Base-by-base conservation (phyloP, 1,140 invertebrate species). In the Elymnias hypermnestra region DNA sequence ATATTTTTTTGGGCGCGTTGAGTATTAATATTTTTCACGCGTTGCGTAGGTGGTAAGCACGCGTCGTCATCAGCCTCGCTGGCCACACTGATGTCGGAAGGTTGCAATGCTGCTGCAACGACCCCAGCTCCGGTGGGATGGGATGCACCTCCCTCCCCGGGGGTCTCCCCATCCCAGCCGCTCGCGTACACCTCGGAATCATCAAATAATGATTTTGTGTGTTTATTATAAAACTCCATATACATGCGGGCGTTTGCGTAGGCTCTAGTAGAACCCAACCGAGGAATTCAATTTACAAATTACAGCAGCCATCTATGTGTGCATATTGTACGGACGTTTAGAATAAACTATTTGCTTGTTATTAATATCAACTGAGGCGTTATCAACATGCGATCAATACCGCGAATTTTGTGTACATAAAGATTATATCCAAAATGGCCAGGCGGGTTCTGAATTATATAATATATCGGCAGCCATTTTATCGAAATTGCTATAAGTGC, bases 161-260 rank as follows among this genome's bases (percentile, higher is more conserved):
- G 49, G 48, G 57, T n/a, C 35, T 10, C 41, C 74, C 62, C 72
- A 75, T 65, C 60, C 78, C 74, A 64, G 73, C 72, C 65, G 69
- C 60, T 65, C 78, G 69, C 73, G 63, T 65, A 57, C 66, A 65
- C 77, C 72, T 67, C 68, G 66, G 65, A 83, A 84, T 84, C 78
- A 83, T 84, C 81, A 83, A 83, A 81, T 83, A 84, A 84, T 84
- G 81, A 83, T 84, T 83, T 81, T 73, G 68, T 67, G 66, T 79
- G 77, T 79, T 81, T 78, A 81, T 75, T 72, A 81, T 82, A 84
- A 84, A 78, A 82, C 63, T 67, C 41, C 38, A 33, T 15, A 56
- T 48, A 60, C 48, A 56, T 59, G 63, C 57, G 42, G 14, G 35
- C 46, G n/a, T n/a, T n/a, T n/a, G 50, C 42, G 49, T 15, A 26